Percentiles rank a stretch among this genome's conserved stretches.
Evolutionary conservation across 2,888 invertebrate species (phyloP).

Genomic region (Papilio protenor): DNA sequence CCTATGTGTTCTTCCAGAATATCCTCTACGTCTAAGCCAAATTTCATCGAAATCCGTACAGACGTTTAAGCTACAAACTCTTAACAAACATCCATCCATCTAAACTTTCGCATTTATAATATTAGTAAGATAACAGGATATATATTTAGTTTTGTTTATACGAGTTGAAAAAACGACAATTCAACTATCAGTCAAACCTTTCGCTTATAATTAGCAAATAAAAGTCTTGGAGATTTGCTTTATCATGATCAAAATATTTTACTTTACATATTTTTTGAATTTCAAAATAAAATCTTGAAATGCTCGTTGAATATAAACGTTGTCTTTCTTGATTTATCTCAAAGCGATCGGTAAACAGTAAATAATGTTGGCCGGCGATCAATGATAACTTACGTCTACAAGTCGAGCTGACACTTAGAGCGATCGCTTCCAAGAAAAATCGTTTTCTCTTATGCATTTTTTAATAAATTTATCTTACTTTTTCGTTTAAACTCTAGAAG

Average conservation of each 20-base stretch:
- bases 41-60: too few species aligned
- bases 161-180: not conserved
- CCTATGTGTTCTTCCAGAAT: too few species aligned
- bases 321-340: not conserved
- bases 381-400: not conserved
- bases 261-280: not conserved
- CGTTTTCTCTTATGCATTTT: not conserved
- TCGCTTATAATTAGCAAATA: not conserved
- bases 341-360: not conserved
- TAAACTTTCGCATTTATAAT: too few species aligned
- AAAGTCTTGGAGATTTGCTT: not conserved
- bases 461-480: not conserved
- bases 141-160: not conserved
- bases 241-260: not conserved
- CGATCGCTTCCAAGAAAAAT: not conserved
- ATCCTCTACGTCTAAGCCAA: too few species aligned
- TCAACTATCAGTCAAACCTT: not conserved
- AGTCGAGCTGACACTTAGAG: not conserved
- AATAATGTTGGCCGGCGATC: not conserved
- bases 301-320: not conserved
- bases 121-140: not conserved
- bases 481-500: not conserved
- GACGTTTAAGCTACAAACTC: too few species aligned
- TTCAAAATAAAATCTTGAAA: not conserved
- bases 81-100: too few species aligned